A percentile compares a stretch with the other conserved stretches of the same genome.
Conservation (phyloP, 2,797 vertebrate genomes). For the Novumbra hubbsi region DNA sequence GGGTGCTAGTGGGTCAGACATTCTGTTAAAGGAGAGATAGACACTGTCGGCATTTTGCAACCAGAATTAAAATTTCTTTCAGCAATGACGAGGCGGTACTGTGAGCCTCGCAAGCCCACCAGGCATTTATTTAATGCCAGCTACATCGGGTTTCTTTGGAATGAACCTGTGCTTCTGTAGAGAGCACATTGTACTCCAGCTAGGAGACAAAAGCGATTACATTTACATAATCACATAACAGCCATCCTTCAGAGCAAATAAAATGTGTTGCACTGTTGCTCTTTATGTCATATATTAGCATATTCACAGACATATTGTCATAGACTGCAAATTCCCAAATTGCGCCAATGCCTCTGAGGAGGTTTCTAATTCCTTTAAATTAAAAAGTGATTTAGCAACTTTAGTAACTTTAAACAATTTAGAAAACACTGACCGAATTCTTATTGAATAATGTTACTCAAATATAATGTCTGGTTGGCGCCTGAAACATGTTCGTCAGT, state of each 20-base stretch:
- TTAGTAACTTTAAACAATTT: constrained; percentile 10
- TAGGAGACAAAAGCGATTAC: constrained; percentile 25
- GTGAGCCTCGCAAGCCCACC: too few relatives aligned
- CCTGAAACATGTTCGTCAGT: constrained; percentile 21
- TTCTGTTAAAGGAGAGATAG: constrained; percentile 14
- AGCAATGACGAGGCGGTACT: too few relatives aligned
- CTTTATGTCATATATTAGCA: constrained; percentile 34
- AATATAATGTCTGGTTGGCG: constrained; percentile 22
- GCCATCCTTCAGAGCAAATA: constrained; percentile 41
- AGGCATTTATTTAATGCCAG: neutral
- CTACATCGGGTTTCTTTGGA: neutral
- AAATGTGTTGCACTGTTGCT: constrained; percentile 36
- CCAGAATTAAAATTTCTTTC: too few relatives aligned
- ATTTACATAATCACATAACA: constrained; percentile 48
- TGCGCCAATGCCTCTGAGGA: constrained; percentile 7
- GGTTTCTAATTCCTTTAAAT: constrained; percentile 24
- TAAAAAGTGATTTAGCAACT: constrained; percentile 9
- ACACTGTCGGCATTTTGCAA: too few relatives aligned
- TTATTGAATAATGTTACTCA: neutral
- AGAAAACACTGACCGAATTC: neutral
- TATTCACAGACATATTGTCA: constrained; percentile 42
- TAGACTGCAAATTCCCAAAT: constrained; percentile 6
- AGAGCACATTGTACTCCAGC: constrained; percentile 20
- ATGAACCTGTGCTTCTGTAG: constrained; percentile 26
- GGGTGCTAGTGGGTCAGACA: constrained; percentile 32